Evolutionary conservation across 2,113 vertebrate genomes (phyloP).

Genomic region (Tyto alba): DNA sequence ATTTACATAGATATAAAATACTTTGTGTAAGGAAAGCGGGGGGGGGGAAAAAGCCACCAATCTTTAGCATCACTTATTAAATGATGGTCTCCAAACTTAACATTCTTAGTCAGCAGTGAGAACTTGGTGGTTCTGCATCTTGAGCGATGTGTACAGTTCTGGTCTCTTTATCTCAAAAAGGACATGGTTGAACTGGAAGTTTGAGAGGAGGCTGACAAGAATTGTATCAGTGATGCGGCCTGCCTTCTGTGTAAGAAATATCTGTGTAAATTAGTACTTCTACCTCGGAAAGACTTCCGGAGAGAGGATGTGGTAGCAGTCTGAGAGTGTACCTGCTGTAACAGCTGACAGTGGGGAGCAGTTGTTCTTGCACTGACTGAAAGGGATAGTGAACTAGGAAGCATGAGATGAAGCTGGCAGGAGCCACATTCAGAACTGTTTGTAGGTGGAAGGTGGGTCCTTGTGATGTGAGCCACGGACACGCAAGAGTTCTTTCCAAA

Average conservation of each 20-base stretch:
- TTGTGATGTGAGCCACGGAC: neutral
- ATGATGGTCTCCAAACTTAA: neutral
- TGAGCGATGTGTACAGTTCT: neutral
- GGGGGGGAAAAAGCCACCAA: neutral
- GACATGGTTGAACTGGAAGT: neutral
- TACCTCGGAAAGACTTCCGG: neutral
- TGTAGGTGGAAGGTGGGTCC: neutral
- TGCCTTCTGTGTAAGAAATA: neutral
- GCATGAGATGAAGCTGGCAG: neutral
- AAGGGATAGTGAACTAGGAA: neutral
- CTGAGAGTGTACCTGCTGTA: neutral
- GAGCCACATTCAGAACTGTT: neutral
- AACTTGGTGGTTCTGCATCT: neutral
- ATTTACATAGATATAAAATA: neutral
- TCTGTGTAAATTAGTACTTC: neutral
- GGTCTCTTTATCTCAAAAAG: neutral
- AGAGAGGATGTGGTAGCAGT: neutral
- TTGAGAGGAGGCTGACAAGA: neutral
- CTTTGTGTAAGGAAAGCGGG: fast-evolving
- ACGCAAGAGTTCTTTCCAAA: neutral
- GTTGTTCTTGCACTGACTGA: neutral
- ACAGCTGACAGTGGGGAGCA: neutral
- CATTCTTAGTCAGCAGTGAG: neutral
- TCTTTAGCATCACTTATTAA: neutral
- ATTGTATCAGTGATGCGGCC: neutral